Percentiles rank a stretch among this genome's conserved stretches.
These are phyloP conservation scores for Bombus waltoni DNA, from an alignment of 1,140 invertebrate species.

Conservation along the genomic window DNA sequence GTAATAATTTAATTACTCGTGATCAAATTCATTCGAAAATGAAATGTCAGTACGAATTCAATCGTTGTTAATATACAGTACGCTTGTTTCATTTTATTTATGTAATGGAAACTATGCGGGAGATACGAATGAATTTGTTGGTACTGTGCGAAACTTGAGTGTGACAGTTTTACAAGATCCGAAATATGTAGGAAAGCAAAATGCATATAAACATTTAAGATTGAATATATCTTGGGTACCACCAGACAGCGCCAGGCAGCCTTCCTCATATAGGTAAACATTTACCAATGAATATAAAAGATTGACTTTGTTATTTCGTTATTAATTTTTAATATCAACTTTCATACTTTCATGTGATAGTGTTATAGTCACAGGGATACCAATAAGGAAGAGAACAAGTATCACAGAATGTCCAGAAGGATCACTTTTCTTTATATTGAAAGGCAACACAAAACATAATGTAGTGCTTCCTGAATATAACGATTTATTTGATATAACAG, in stretches of 20 bases:
- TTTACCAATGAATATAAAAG: background rate
- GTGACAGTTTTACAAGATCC: conserved; percentile 37
- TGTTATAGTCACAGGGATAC: conserved; percentile 52
- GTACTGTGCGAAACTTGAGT: conserved; percentile 49
- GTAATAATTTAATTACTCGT: background rate
- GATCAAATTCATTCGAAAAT: conserved; percentile 27
- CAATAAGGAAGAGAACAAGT: background rate
- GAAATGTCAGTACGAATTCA: conserved; percentile 47
- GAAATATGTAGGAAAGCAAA: background rate
- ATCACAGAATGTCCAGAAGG: conserved; percentile 60
- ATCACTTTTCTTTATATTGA: conserved; percentile 66
- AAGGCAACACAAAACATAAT: conserved; percentile 36
- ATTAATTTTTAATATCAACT: background rate
- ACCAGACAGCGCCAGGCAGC: conserved; percentile 37
- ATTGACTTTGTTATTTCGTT: background rate
- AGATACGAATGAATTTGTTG: conserved; percentile 20
- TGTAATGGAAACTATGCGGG: background rate
- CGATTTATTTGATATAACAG: conserved; percentile 62
- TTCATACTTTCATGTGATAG: conserved; percentile 27
- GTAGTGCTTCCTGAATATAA: conserved; percentile 71
- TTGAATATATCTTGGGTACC: conserved; percentile 71
- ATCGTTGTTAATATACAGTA: background rate
- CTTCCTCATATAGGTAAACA: conserved; percentile 67
- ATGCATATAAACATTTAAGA: conserved; percentile 49
- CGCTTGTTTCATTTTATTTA: conserved; percentile 16